Evolutionary conservation across 2,113 vertebrate species (phyloP), one percentile per base, ranked within the genome.

Genomic region (Anarrhichthys ocellatus): DNA sequence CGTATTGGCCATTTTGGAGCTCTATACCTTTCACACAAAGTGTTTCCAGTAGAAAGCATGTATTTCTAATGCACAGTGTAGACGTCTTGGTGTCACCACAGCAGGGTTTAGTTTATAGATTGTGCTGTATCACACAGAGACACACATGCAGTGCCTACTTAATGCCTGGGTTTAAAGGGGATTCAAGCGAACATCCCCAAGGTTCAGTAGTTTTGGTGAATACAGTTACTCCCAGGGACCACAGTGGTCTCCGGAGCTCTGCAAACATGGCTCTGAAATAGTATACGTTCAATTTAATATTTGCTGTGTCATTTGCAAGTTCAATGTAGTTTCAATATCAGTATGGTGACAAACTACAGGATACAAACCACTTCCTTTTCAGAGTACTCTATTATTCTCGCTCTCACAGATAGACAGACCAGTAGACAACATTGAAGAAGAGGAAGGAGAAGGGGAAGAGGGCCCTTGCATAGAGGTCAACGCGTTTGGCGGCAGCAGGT

Each of bases 391-490:
- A 13, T 13, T 24, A 11, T 10, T 24, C 27, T 7, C 3, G 4
- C 20, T 17, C 63, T 91, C 74, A 99, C 96, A 99, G 96, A 94
- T 99, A 99, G 88, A 97, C 93, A 70, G 97, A 99, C 98, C 98
- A 99, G 88, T 99, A 99, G 91, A 99, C 98, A 34, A 99, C 96
- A 0, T 99, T 99, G 89, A 99, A 99, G 94, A 99, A 99, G 85
- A 99, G 95, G 93, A 99, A 99, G 87, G 96, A 94, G 91, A 99
- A 99, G 18, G 98, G 98, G 87, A 99, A 99, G 40, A 99, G 88
- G 2, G 98, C 98, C 81, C 98, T 96, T 38, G 98, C 96, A 76
- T 99, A 99, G 50, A 99, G 98, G 89, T 99, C 98, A 0, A 99
- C 89, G 71, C 98, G 95, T 82, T 99, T 99, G 82, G 98, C 98